Conservation (phyloP, 2,888 invertebrate species). For the Volucella zonaria region DNA sequence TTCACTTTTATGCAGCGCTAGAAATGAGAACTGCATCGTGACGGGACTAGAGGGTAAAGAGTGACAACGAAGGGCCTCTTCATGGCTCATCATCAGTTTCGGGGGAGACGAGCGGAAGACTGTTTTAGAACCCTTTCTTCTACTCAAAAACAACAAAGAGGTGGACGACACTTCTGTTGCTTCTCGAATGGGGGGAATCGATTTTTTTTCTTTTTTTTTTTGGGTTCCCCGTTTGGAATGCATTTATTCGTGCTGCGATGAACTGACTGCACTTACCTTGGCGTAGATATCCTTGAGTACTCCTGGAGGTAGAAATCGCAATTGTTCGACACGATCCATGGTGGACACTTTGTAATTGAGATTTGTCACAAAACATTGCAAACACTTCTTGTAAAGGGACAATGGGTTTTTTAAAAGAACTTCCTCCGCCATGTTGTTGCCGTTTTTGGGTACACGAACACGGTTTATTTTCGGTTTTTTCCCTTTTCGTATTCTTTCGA, state of each 20-base stretch:
- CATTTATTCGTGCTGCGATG: not conserved
- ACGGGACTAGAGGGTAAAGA: not conserved
- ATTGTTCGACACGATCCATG: constrained; percentile 79
- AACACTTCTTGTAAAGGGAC: constrained; percentile 79
- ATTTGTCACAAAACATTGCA: constrained; percentile 78
- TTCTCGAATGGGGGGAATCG: constrained; percentile 21
- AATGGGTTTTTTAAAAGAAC: constrained; percentile 76
- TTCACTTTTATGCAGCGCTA: constrained; percentile 58
- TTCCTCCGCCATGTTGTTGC: constrained; percentile 75
- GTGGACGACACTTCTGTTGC: constrained; percentile 42
- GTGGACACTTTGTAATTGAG: constrained; percentile 79
- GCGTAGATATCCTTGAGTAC: constrained; percentile 81
- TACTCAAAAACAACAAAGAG: constrained; percentile 45
- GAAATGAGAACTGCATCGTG: not conserved
- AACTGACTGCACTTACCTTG: constrained; percentile 78
- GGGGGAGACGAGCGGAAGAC: not conserved
- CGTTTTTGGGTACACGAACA: constrained; percentile 30
- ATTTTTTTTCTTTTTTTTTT: constrained; percentile 38
- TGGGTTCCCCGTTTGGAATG: not conserved
- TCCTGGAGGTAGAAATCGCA: constrained; percentile 80
- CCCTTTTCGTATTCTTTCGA: not conserved
- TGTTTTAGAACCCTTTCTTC: not conserved
- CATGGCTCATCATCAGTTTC: too few relatives aligned
- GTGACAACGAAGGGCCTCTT: not conserved
- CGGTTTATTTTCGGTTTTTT: not conserved